Percentiles rank a stretch among this genome's conserved stretches.
Conservation (phyloP, 2,888 invertebrate genomes). For the Polylopha cassiicola region DNA sequence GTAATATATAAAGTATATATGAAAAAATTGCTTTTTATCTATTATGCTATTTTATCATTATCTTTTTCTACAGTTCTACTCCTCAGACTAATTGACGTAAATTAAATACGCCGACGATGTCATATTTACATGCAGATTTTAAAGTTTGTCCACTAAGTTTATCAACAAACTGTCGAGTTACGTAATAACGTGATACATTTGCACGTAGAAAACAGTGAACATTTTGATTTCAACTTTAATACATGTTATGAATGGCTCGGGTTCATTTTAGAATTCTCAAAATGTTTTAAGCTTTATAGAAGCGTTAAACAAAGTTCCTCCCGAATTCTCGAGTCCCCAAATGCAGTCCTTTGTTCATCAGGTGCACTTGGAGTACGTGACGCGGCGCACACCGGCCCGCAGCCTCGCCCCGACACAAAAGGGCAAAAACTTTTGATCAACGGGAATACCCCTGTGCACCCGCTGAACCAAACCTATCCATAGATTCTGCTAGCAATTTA, state of each 20-base stretch:
- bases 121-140: slow-evolving; percentile 15
- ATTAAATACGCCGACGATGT: slow-evolving; percentile 9
- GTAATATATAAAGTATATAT: too few relatives aligned
- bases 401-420: slow-evolving; percentile 39
- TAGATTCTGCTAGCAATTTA: slow-evolving; percentile 3
- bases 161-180: slow-evolving; percentile 6
- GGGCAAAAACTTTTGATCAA: slow-evolving; percentile 40
- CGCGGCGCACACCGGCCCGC: slow-evolving; percentile 27
- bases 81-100: slow-evolving; percentile 9
- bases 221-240: too few relatives aligned
- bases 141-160: slow-evolving; percentile 9
- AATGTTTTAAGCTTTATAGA: too few relatives aligned
- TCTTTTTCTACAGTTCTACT: slow-evolving; percentile 6
- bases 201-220: too few relatives aligned
- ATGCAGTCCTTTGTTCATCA: slow-evolving; percentile 30
- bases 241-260: too few relatives aligned
- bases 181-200: too few relatives aligned
- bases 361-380: slow-evolving; percentile 34
- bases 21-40: too few relatives aligned
- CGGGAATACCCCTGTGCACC: slow-evolving; percentile 47
- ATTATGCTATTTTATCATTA: slow-evolving; percentile 1
- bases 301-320: too few relatives aligned
- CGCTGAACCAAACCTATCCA: slow-evolving; percentile 10
- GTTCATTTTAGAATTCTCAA: too few relatives aligned
- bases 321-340: slow-evolving; percentile 4